Conservation (phyloP, 92 coral and sea anemone species). For the Parazoanthus swiftii region DNA sequence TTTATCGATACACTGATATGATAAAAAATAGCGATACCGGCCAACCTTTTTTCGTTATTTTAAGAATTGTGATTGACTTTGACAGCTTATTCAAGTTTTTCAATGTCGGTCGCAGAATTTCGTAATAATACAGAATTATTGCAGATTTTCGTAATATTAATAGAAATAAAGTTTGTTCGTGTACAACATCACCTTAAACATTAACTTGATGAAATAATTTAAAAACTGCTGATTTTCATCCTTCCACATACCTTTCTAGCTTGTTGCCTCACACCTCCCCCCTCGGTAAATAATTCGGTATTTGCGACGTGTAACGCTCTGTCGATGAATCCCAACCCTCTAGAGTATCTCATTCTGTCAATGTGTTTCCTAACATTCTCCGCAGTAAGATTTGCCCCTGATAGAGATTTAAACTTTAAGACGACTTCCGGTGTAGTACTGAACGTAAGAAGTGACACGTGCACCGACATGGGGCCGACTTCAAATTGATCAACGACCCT, state of each 20-base stretch:
- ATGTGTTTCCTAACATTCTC: background rate
- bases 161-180: too few relatives aligned
- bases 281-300: background rate
- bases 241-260: background rate
- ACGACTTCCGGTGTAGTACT: background rate
- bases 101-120: too few relatives aligned
- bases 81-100: too few relatives aligned
- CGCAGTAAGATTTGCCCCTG: background rate
- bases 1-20: too few relatives aligned
- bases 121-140: too few relatives aligned
- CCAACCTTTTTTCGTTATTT: too few relatives aligned
- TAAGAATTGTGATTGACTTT: too few relatives aligned
- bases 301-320: background rate
- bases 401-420: background rate
- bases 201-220: background rate
- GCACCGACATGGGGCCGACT: conserved; percentile 7
- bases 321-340: conserved; percentile 11
- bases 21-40: too few relatives aligned
- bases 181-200: background rate
- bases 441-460: background rate
- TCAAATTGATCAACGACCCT: background rate
- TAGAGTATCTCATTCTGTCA: background rate
- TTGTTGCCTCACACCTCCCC: background rate
- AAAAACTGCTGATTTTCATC: background rate
- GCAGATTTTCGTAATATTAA: background rate